These are phyloP conservation scores for Molossus molossus DNA, from an alignment of 2,797 vertebrate genomes.

Conservation along the genomic window DNA sequence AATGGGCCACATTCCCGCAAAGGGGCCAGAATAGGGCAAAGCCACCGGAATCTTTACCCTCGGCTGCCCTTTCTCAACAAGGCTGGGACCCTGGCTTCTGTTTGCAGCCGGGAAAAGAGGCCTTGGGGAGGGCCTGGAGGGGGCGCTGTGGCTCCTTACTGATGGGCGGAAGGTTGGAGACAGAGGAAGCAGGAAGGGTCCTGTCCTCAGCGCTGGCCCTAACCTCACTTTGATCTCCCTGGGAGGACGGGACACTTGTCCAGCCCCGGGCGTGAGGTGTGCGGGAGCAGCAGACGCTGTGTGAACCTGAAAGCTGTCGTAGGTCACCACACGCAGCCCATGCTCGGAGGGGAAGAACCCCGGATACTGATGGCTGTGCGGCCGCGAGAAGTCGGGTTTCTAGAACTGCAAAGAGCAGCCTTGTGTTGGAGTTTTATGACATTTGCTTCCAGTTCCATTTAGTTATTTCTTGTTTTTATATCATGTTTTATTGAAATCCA, in stretches of 20 bases:
- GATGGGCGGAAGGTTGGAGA: neutral
- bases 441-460: constrained; percentile 86
- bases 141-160: neutral
- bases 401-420: constrained; percentile 71
- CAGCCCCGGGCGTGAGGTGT: neutral
- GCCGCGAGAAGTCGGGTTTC: constrained; percentile 76
- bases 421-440: constrained; percentile 77
- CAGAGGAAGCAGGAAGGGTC: neutral
- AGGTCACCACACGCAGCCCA: constrained; percentile 24
- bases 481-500: constrained; percentile 87
- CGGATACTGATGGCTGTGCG: constrained; percentile 73
- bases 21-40: neutral
- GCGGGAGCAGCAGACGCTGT: neutral
- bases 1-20: rapidly evolving
- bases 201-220: neutral
- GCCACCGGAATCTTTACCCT: neutral
- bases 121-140: neutral
- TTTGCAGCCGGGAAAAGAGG: neutral
- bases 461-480: constrained; percentile 86
- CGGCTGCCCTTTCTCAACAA: neutral
- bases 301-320: constrained; percentile 28
- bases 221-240: neutral
- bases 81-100: neutral
- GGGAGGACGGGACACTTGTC: neutral
- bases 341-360: neutral